Percentiles rank a stretch among this genome's conserved stretches.
Conservation (phyloP, 2,888 invertebrate genomes). For the Adelognathus sp. region DNA sequence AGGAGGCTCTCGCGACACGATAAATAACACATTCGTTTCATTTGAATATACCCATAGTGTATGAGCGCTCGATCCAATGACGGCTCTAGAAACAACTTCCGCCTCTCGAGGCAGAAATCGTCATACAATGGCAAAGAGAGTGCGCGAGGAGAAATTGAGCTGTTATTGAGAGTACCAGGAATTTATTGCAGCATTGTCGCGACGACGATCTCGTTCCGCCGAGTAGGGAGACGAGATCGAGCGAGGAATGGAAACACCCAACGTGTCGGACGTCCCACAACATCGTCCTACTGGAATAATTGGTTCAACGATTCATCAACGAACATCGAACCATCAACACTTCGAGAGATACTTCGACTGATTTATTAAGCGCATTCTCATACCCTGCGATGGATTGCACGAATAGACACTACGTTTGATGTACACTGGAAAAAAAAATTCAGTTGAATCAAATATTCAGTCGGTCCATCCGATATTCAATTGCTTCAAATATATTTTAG, state of each 20-base stretch:
- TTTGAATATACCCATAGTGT: background rate
- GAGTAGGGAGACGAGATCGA: background rate
- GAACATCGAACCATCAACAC: background rate
- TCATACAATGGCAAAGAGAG: background rate
- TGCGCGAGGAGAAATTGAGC: background rate
- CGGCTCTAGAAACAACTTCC: background rate
- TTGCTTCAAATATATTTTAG: too few relatives aligned
- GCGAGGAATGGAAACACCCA: background rate
- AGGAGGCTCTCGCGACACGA: background rate
- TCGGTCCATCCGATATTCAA: too few relatives aligned
- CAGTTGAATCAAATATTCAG: too few relatives aligned
- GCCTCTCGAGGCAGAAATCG: background rate
- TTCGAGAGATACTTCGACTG: too few relatives aligned
- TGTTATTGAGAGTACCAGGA: background rate
- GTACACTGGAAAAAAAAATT: too few relatives aligned
- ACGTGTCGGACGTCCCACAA: background rate
- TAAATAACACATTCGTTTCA: background rate
- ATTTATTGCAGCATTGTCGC: background rate
- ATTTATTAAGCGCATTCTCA: too few relatives aligned
- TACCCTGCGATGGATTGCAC: too few relatives aligned
- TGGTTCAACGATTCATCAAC: background rate
- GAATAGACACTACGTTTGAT: too few relatives aligned
- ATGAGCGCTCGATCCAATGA: background rate
- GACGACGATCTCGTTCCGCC: background rate
- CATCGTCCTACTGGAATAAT: background rate